A percentile compares a stretch with the other conserved stretches of the same genome.
Evolutionary conservation across 2,888 invertebrate species (phyloP).

Genomic region (Diplolepis rosae): DNA sequence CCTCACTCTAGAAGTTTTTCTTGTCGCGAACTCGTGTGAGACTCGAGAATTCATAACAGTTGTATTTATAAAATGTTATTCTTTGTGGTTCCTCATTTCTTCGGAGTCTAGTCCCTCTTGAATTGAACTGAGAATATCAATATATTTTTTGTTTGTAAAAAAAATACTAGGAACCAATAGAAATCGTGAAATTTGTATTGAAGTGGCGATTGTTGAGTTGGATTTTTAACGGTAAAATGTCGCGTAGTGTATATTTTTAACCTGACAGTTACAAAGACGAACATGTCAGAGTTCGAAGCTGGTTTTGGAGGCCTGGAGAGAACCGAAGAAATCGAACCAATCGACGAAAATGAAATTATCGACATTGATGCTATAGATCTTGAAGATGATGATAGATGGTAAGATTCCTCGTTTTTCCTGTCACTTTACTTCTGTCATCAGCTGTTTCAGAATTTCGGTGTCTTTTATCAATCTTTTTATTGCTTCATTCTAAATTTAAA

Average conservation of each 20-base stretch:
- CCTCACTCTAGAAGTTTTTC: too few species aligned
- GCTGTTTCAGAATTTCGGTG: not conserved
- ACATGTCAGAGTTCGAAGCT: conserved; percentile 26
- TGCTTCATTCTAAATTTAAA: too few species aligned
- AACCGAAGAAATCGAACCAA: not conserved
- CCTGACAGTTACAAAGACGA: conserved; percentile 19
- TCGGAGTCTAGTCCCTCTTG: not conserved
- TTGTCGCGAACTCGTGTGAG: too few species aligned
- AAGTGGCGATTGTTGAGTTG: not conserved
- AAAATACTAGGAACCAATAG: not conserved
- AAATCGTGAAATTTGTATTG: not conserved
- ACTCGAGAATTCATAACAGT: too few species aligned
- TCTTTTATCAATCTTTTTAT: too few species aligned
- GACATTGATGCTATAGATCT: conserved; percentile 20
- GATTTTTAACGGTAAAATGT: conserved; percentile 29
- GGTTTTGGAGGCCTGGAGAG: not conserved
- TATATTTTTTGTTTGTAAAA: not conserved
- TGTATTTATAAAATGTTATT: conserved; percentile 13
- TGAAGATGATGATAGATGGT: conserved; percentile 23
- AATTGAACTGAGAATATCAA: not conserved
- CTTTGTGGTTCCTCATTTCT: too few species aligned
- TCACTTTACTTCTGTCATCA: not conserved
- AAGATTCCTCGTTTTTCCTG: not conserved
- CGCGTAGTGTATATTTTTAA: conserved; percentile 22
- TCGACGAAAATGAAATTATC: conserved; percentile 24